Conservation (phyloP, 1,140 invertebrate genomes). For the Bathynomus jamesi region DNA sequence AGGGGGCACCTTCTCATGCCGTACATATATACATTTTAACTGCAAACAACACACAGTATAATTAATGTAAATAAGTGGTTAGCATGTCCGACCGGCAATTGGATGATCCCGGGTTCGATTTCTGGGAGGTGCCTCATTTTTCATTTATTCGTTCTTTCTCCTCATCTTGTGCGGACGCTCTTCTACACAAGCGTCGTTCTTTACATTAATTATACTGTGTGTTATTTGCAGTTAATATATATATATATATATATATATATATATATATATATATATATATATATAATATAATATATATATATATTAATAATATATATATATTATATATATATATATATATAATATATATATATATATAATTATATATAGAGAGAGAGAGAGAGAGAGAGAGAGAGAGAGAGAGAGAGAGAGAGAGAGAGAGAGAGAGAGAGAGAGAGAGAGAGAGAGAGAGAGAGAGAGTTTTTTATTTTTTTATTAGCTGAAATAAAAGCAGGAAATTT, state of each 20-base stretch:
- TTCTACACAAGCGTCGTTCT: too few species aligned
- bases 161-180: too few species aligned
- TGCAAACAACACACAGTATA: too few species aligned
- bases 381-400: not conserved
- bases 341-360: not conserved
- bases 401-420: not conserved
- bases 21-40: too few species aligned
- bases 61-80: too few species aligned
- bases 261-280: not conserved
- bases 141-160: too few species aligned
- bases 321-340: conserved; percentile 8
- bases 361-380: not conserved
- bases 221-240: too few species aligned
- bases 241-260: conserved; percentile 8
- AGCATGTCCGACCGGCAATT: too few species aligned
- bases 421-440: conserved; percentile 4
- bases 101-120: too few species aligned
- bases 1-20: too few species aligned
- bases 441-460: not conserved
- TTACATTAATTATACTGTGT: too few species aligned
- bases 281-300: not conserved
- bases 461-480: not conserved
- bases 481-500: not conserved
- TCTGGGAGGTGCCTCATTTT: too few species aligned
- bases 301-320: conserved; percentile 8